phyloP scores from a whole-genome alignment of 2,113 vertebrate species.

The Aldabrachelys gigantea region DNA sequence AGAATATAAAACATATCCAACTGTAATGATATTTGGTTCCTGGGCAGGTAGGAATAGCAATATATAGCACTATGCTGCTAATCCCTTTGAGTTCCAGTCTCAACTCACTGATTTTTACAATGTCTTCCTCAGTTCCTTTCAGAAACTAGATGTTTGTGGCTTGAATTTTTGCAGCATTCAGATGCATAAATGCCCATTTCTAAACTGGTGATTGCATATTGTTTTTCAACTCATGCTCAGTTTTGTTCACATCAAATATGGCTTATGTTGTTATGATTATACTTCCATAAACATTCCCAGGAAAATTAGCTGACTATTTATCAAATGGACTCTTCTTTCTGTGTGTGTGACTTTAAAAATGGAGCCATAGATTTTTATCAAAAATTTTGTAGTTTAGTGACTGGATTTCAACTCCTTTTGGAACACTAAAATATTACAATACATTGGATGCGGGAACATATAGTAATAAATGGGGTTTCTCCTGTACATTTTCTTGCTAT shows the following conservation, averaged over 20 bases:
- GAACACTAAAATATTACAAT: background rate
- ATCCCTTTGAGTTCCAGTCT: background rate
- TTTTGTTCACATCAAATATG: slow-evolving; percentile 14
- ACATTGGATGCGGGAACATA: background rate
- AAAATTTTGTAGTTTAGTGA: background rate
- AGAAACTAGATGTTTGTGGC: background rate
- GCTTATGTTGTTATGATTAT: slow-evolving; percentile 17
- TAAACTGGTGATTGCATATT: slow-evolving; percentile 54
- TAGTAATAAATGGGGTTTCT: rapidly evolving
- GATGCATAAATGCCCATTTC: background rate
- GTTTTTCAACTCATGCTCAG: background rate
- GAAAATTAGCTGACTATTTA: background rate
- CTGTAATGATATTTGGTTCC: background rate
- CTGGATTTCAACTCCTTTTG: background rate
- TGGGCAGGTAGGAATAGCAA: background rate
- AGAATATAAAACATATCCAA: background rate
- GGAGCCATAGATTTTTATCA: background rate
- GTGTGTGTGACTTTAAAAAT: background rate
- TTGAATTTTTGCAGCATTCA: slow-evolving; percentile 35
- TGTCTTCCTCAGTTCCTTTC: background rate
- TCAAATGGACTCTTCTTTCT: background rate
- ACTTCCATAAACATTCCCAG: slow-evolving; percentile 16
- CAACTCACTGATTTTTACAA: background rate
- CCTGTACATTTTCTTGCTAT: background rate
- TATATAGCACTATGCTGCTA: background rate